Percentiles rank a stretch among this genome's conserved stretches.
Evolutionary conservation across 2,888 invertebrate species (phyloP).

Genomic region (Drosophila neoperkinsi): DNA sequence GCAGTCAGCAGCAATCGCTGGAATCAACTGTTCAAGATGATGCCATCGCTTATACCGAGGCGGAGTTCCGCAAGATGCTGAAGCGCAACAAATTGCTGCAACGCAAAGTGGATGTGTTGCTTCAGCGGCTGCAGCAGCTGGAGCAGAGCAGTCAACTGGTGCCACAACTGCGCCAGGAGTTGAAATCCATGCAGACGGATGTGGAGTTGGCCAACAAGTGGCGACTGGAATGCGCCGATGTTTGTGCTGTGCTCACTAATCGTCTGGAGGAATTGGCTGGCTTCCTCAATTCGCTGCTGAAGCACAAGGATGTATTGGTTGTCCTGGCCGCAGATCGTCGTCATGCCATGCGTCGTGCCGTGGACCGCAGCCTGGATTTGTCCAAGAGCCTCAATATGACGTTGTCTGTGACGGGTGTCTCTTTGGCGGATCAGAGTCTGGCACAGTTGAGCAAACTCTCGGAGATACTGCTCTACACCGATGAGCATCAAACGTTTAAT

Average conservation of each 20-base stretch:
- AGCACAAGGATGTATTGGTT: slow-evolving; percentile 86
- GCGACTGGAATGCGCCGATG: slow-evolving; percentile 83
- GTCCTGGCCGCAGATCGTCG: slow-evolving; percentile 86
- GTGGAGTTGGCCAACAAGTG: slow-evolving; percentile 81
- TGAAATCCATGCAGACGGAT: slow-evolving; percentile 75
- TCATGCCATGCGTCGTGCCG: slow-evolving; percentile 86
- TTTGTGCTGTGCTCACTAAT: slow-evolving; percentile 85
- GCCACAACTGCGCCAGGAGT: slow-evolving; percentile 71
- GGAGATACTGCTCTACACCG: slow-evolving; percentile 81
- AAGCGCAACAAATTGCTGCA: slow-evolving; percentile 83
- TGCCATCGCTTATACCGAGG: slow-evolving; percentile 72
- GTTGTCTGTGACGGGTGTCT: slow-evolving; percentile 81
- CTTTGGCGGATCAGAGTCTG: slow-evolving; percentile 86
- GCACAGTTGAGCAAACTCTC: slow-evolving; percentile 86
- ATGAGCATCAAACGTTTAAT: slow-evolving; percentile 75
- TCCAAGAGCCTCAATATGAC: slow-evolving; percentile 86
- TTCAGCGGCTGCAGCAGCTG: slow-evolving; percentile 73
- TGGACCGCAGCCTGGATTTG: slow-evolving; percentile 86
- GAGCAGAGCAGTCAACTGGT: slow-evolving; percentile 68
- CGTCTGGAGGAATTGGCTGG: slow-evolving; percentile 88
- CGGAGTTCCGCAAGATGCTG: slow-evolving; percentile 79
- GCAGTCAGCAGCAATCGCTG: slow-evolving; percentile 36
- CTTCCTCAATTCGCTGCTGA: slow-evolving; percentile 87
- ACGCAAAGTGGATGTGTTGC: slow-evolving; percentile 81
- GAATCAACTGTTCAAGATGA: slow-evolving; percentile 53